These are phyloP conservation scores for Chunga burmeisteri DNA, from an alignment of 2,113 vertebrate genomes.

Conservation along the genomic window DNA sequence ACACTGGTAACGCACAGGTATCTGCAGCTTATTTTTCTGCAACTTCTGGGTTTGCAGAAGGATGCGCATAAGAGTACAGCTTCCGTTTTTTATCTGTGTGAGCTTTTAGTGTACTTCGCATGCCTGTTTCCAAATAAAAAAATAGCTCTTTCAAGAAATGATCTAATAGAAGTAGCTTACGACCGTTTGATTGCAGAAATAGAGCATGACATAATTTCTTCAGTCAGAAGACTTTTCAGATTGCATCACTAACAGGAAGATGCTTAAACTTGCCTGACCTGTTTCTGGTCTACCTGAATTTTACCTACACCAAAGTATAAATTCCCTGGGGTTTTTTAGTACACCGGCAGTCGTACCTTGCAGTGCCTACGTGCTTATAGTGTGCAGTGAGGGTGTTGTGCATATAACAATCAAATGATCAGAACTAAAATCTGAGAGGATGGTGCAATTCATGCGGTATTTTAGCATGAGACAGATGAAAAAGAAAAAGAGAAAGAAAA, in stretches of 20 bases:
- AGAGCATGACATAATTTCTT: background rate
- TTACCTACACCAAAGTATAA: background rate
- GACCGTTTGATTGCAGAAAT: background rate
- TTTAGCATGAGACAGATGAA: background rate
- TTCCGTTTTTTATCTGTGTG: background rate
- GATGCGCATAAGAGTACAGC: background rate
- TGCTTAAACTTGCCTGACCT: background rate
- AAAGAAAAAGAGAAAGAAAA: background rate
- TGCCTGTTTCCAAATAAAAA: background rate
- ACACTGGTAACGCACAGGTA: background rate
- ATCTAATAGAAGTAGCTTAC: background rate
- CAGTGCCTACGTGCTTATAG: background rate
- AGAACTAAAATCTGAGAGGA: background rate
- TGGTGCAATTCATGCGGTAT: background rate
- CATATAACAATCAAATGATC: background rate
- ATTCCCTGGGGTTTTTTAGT: background rate
- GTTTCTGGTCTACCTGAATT: background rate
- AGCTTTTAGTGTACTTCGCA: background rate
- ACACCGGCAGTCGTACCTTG: background rate
- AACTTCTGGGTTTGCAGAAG: background rate
- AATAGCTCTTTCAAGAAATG: background rate
- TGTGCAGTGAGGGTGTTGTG: background rate
- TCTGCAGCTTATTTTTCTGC: background rate
- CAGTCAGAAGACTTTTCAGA: background rate
- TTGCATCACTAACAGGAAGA: background rate